Conservation (phyloP, 2,797 vertebrate species). For the Scyliorhinus canicula region DNA sequence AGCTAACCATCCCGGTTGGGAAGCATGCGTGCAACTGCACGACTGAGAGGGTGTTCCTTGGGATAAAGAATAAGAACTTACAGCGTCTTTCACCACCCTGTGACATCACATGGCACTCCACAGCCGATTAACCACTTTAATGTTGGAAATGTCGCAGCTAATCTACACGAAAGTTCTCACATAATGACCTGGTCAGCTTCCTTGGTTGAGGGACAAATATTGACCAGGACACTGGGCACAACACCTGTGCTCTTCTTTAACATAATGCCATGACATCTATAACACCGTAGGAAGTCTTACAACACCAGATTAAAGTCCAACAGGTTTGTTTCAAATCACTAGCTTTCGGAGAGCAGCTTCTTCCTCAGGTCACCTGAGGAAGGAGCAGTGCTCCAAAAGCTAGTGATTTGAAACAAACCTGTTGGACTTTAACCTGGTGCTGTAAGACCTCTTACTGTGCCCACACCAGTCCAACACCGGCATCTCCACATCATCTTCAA, state of each 20-base stretch:
- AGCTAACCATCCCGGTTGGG: not conserved
- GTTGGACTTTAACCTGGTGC: no score
- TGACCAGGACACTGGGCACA: not conserved
- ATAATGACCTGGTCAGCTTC: not conserved
- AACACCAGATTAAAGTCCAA: no score
- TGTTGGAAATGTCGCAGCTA: not conserved
- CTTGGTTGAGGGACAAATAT: not conserved
- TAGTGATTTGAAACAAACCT: no score
- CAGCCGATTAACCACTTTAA: not conserved
- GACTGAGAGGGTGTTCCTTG: not conserved
- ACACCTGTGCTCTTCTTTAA: not conserved
- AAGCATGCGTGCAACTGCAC: not conserved
- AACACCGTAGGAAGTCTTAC: no score
- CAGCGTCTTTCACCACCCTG: not conserved
- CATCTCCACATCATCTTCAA: no score
- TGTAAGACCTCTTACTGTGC: no score
- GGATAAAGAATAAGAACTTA: no score
- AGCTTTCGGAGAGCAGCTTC: no score
- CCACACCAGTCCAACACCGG: no score
- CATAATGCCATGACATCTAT: not conserved
- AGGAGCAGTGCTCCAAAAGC: no score
- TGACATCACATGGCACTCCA: not conserved
- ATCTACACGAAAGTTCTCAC: not conserved
- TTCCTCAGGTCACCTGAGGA: no score
- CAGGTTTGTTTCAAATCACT: no score